Evolutionary conservation across 2,113 vertebrate species (phyloP).

Genomic region (Triplophysa dalaica): DNA sequence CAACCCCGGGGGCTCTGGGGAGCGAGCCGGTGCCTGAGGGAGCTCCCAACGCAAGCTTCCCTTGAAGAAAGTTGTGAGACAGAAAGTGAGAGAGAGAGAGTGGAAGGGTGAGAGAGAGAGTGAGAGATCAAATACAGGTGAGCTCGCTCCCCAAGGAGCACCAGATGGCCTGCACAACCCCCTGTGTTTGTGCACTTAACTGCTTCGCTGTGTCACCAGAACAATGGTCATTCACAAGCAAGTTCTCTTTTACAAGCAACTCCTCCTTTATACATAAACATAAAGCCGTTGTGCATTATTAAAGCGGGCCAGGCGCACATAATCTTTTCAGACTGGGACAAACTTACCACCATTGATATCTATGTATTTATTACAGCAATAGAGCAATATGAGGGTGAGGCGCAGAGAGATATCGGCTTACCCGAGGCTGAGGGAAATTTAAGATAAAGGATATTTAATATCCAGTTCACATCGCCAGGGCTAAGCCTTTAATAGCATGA

Average conservation of each 20-base stretch:
- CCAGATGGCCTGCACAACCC: slow-evolving; percentile 62
- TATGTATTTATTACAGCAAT: slow-evolving; percentile 80
- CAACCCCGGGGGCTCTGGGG: slow-evolving; percentile 67
- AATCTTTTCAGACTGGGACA: slow-evolving; percentile 76
- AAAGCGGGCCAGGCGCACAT: slow-evolving; percentile 66
- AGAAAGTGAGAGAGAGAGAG: slow-evolving; percentile 16
- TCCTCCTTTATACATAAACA: slow-evolving; percentile 63
- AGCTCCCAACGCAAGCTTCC: slow-evolving; percentile 48
- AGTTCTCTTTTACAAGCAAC: slow-evolving; percentile 25
- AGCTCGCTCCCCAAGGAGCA: slow-evolving; percentile 53
- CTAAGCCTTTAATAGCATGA: slow-evolving; percentile 77
- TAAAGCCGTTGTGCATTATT: slow-evolving; percentile 64
- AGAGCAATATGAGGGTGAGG: slow-evolving; percentile 75
- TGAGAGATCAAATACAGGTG: slow-evolving; percentile 56
- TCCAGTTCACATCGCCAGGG: slow-evolving; percentile 74
- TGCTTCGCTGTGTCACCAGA: slow-evolving; percentile 36
- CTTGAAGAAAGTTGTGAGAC: slow-evolving; percentile 67
- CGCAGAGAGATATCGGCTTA: slow-evolving; percentile 79
- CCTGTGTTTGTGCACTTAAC: slow-evolving; percentile 38
- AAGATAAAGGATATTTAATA: slow-evolving; percentile 87
- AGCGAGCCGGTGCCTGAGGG: slow-evolving; percentile 65
- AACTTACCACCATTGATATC: slow-evolving; percentile 78
- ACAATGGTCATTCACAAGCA: slow-evolving; percentile 40
- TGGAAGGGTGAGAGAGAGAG: slow-evolving; percentile 18
- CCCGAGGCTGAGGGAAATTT: slow-evolving; percentile 74